Percentiles rank a stretch among this genome's conserved stretches.
Conservation (phyloP, 2,888 invertebrate genomes). For the Coenonympha arcania region DNA sequence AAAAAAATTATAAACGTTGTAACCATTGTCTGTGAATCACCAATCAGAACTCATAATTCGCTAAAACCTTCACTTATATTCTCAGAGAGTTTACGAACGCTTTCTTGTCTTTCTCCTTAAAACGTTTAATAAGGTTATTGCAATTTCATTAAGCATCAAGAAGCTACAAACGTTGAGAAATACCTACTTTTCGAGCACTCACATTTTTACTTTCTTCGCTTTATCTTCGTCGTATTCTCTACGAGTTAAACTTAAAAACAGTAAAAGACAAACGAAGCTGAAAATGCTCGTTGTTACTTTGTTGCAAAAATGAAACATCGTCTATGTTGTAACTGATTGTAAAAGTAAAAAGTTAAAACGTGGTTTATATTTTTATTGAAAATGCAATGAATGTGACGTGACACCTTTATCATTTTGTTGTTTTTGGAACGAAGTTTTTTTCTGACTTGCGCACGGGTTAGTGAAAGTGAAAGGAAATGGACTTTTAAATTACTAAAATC, state of each 20-base stretch:
- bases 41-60: no score
- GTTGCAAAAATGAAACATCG: slow-evolving; percentile 3
- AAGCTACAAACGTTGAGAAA: not conserved
- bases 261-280: slow-evolving; percentile 3
- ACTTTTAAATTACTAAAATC: no score
- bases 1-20: no score
- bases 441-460: no score
- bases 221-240: not conserved
- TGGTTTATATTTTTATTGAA: no score
- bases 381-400: no score
- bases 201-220: not conserved
- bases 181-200: not conserved
- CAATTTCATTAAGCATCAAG: not conserved
- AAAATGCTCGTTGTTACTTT: slow-evolving; percentile 3
- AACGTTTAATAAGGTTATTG: not conserved
- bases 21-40: no score
- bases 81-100: not conserved
- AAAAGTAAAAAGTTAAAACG: no score
- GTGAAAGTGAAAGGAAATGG: no score
- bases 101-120: not conserved
- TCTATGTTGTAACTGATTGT: not conserved
- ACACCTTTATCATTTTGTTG: no score
- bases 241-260: slow-evolving; percentile 2
- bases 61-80: no score
- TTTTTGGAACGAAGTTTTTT: no score